Evolutionary conservation across 2,797 vertebrate species (phyloP).

Genomic region (Poeciliopsis turneri): DNA sequence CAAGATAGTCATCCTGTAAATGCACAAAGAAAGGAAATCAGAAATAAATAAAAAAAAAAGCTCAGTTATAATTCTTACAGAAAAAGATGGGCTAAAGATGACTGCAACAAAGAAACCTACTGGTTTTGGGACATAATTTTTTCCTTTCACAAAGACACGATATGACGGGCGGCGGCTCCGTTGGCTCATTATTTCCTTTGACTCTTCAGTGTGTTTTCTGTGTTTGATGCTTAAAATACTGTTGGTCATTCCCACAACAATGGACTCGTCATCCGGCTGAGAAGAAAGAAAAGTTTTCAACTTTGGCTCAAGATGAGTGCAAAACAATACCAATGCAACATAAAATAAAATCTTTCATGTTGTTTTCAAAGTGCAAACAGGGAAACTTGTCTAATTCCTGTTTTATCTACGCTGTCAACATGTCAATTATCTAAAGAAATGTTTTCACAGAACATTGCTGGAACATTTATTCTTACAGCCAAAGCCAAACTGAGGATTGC

Average conservation of each 20-base stretch:
- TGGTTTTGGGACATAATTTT: constrained; percentile 89
- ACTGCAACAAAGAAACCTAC: constrained; percentile 51
- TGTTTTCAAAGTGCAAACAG: neutral
- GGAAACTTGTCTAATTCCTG: neutral
- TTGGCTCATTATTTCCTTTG: constrained; percentile 67
- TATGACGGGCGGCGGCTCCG: constrained; percentile 83
- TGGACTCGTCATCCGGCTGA: constrained; percentile 90
- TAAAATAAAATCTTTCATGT: neutral
- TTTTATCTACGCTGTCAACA: neutral
- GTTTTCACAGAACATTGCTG: neutral
- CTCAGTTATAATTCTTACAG: neutral
- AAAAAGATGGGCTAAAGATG: neutral
- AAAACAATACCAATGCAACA: neutral
- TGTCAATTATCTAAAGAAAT: neutral
- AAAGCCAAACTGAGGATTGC: constrained; percentile 91
- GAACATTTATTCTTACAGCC: constrained; percentile 82
- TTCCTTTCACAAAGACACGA: constrained; percentile 90
- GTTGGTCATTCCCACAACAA: constrained; percentile 96
- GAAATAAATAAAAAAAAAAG: neutral
- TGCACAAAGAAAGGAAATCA: neutral
- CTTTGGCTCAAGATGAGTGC: neutral
- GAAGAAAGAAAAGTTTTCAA: constrained; percentile 10
- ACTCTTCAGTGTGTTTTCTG: constrained; percentile 85
- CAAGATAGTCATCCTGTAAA: constrained; percentile 90
- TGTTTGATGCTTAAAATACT: constrained; percentile 92